phyloP scores from a whole-genome alignment of 2,113 vertebrate species.

The Narcine bancroftii region DNA sequence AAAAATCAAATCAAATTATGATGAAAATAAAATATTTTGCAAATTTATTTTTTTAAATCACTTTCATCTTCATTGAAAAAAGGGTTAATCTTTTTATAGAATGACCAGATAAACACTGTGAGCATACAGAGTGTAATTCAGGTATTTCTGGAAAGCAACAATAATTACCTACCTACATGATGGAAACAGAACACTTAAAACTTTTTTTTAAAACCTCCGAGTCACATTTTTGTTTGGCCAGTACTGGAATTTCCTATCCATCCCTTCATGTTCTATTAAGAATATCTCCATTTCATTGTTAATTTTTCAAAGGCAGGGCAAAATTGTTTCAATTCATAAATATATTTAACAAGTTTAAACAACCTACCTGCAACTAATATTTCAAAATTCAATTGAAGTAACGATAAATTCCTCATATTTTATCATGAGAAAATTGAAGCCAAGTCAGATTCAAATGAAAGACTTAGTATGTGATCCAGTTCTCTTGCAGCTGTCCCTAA shows the following conservation, averaged over 20 bases:
- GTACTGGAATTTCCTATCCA: background rate
- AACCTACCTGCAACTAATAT: background rate
- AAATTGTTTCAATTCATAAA: conserved; percentile 13
- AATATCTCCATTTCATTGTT: background rate
- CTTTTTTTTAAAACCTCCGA: background rate
- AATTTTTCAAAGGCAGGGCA: background rate
- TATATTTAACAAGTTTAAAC: background rate
- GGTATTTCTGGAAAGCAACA: background rate
- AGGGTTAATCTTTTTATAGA: background rate
- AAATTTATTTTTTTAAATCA: background rate
- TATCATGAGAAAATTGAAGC: background rate
- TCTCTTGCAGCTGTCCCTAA: background rate
- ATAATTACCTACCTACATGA: background rate
- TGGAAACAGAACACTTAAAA: background rate
- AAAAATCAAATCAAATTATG: background rate
- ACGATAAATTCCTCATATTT: background rate
- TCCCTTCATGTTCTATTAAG: background rate
- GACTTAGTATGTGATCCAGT: background rate
- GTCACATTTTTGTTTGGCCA: background rate
- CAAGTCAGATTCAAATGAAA: background rate
- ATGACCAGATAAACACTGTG: background rate
- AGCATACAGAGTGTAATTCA: background rate
- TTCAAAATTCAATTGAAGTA: background rate
- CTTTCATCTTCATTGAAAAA: background rate
- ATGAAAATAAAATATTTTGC: background rate